Percentiles rank a stretch among this genome's conserved stretches.
Conservation (phyloP, 2,797 vertebrate species). For the Psittacula echo region DNA sequence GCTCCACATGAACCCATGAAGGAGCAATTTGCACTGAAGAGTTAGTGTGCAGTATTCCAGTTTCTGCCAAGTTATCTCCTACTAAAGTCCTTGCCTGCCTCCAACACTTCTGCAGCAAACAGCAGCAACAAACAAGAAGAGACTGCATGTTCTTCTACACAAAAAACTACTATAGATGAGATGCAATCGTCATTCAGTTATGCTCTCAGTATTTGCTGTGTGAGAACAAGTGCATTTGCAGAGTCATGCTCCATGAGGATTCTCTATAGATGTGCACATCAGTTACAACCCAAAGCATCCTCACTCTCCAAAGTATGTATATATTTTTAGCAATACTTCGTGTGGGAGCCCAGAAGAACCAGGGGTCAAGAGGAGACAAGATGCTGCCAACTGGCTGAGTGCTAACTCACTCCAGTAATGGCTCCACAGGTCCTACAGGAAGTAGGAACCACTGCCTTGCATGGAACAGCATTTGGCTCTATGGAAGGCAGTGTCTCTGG, state of each 20-base stretch:
- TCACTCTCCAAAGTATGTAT: background rate
- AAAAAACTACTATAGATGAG: background rate
- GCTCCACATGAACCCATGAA: background rate
- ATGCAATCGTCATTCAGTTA: background rate
- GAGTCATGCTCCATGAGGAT: background rate
- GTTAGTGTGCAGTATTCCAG: accelerated
- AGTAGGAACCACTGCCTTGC: background rate
- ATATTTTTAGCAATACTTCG: background rate
- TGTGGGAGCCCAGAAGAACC: background rate
- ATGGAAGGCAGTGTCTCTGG: background rate
- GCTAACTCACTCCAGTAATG: background rate
- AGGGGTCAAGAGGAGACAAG: background rate
- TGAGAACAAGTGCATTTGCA: background rate
- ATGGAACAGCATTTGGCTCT: accelerated
- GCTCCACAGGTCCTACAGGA: accelerated
- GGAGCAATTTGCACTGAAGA: background rate
- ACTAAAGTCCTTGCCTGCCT: background rate
- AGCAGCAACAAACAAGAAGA: background rate
- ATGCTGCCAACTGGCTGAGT: background rate
- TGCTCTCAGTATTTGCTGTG: background rate
- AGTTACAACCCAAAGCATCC: background rate
- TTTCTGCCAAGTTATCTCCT: background rate
- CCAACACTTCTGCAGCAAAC: background rate
- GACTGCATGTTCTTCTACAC: background rate
- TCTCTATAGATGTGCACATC: accelerated